Conservation (phyloP, 2,888 invertebrate species). For the Phragmatobia fuliginosa region DNA sequence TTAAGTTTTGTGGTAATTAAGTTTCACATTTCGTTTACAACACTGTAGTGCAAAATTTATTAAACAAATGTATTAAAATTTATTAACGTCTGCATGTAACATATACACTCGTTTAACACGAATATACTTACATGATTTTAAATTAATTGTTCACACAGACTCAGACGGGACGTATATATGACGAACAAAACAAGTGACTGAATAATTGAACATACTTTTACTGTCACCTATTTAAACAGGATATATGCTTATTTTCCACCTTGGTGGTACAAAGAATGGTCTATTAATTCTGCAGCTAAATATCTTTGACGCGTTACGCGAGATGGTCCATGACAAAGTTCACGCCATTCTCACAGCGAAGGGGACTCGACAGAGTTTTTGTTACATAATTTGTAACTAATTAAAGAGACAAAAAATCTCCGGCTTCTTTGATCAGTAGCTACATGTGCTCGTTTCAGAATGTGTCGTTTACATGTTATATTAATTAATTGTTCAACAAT, state of each 20-base stretch:
- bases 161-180: too few relatives aligned
- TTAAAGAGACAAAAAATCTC: constrained; percentile 67
- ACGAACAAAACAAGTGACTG: too few relatives aligned
- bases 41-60: neutral
- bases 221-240: neutral
- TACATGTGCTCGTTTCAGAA: constrained; percentile 50
- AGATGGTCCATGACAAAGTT: constrained; percentile 53
- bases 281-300: constrained; percentile 7
- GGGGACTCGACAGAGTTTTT: constrained; percentile 56
- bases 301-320: constrained; percentile 51
- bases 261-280: neutral
- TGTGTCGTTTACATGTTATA: constrained; percentile 57
- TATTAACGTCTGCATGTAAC: neutral
- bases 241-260: neutral
- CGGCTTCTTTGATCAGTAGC: constrained; percentile 58
- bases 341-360: constrained; percentile 52
- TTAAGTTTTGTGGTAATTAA: neutral
- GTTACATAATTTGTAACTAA: constrained; percentile 77
- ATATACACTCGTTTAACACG: too few relatives aligned
- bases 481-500: constrained; percentile 53
- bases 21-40: neutral
- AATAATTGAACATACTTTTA: too few relatives aligned
- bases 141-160: too few relatives aligned
- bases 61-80: neutral
- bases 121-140: too few relatives aligned